Evolutionary conservation across 2,113 vertebrate species (phyloP).

Genomic region (Cololabis saira): DNA sequence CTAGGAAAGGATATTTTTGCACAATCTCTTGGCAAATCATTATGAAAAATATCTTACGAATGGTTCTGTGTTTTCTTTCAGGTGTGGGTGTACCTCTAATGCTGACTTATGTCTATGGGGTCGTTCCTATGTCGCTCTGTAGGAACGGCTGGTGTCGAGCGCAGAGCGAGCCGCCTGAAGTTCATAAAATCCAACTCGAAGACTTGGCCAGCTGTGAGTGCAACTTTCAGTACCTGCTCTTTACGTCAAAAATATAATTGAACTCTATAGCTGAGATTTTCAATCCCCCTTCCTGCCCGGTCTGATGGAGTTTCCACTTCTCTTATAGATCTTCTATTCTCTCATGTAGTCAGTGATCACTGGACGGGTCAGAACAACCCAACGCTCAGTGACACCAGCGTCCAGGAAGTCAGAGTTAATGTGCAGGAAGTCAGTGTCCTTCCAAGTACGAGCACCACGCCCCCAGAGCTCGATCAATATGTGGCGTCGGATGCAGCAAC

Average conservation of each 20-base stretch:
- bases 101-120: constrained; percentile 88
- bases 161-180: constrained; percentile 76
- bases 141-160: constrained; percentile 84
- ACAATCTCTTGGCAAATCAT: background rate
- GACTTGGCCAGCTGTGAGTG: constrained; percentile 86
- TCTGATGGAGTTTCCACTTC: constrained; percentile 79
- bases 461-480: constrained; percentile 21
- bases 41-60: background rate
- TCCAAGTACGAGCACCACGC: constrained; percentile 73
- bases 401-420: constrained; percentile 74
- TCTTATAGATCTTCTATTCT: constrained; percentile 82
- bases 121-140: constrained; percentile 88
- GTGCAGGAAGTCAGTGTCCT: constrained; percentile 72
- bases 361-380: constrained; percentile 82
- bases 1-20: background rate
- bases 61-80: constrained; percentile 43
- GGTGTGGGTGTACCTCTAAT: constrained; percentile 87
- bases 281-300: constrained; percentile 25
- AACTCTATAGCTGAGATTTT: background rate
- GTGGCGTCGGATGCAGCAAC: constrained; percentile 59
- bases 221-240: background rate
- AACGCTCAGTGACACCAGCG: constrained; percentile 60
- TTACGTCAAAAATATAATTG: background rate
- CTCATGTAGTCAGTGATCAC: constrained; percentile 87
- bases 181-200: constrained; percentile 76